Evolutionary conservation across 1,140 invertebrate genomes (phyloP).

Genomic region (Ladona fulva): DNA sequence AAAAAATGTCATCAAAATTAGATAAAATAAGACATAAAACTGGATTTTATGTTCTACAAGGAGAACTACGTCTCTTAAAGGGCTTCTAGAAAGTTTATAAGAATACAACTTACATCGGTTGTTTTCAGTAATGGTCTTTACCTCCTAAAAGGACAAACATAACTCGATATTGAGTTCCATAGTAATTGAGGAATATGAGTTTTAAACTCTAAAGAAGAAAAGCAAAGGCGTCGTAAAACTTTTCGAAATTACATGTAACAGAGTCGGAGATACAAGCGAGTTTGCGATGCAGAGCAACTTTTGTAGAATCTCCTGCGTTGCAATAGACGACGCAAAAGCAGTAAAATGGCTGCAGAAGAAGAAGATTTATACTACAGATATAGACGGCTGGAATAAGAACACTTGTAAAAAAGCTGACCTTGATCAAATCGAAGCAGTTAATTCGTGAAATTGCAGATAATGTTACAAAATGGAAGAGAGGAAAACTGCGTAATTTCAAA

Average conservation of each 20-base stretch:
- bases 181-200: not conserved
- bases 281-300: not conserved
- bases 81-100: not conserved
- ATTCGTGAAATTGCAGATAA: no score
- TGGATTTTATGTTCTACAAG: not conserved
- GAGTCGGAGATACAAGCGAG: not conserved
- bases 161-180: not conserved
- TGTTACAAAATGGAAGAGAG: no score
- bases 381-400: not conserved
- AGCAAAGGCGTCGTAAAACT: not conserved
- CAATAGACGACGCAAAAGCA: not conserved
- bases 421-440: no score
- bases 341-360: not conserved
- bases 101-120: not conserved
- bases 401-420: no score
- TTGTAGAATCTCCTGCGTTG: not conserved
- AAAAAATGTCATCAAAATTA: not conserved
- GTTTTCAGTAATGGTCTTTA: not conserved
- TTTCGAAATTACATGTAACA: not conserved
- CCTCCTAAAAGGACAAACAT: not conserved
- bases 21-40: not conserved
- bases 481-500: no score
- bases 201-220: not conserved
- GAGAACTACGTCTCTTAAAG: not conserved
- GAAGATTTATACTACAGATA: not conserved